Percentiles rank a stretch among this genome's conserved stretches.
Conservation (phyloP, 2,888 invertebrate species). For the Luperina testacea region DNA sequence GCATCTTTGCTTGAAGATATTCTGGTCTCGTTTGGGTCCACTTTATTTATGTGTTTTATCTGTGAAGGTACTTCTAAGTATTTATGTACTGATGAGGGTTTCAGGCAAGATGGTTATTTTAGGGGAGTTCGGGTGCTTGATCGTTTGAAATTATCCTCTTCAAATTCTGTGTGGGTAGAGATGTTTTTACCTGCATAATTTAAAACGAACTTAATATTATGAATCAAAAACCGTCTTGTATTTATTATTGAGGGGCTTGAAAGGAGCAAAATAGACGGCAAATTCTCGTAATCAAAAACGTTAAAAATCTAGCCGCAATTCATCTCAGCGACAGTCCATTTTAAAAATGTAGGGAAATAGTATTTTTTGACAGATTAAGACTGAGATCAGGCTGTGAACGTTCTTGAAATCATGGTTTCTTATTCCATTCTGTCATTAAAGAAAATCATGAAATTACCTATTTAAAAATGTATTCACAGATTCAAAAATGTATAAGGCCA, state of each 20-base stretch:
- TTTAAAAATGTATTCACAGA: neutral
- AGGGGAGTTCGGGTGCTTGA: slow-evolving; percentile 44
- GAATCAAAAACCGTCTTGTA: neutral
- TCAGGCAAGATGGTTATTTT: slow-evolving; percentile 20
- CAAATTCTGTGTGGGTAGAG: neutral
- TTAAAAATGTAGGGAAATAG: no score
- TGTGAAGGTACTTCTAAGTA: slow-evolving; percentile 38
- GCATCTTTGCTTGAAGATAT: slow-evolving; percentile 61
- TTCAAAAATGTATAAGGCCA: slow-evolving; percentile 20
- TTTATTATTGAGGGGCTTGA: neutral
- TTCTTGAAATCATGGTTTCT: neutral
- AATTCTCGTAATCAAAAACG: no score
- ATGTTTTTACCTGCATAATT: neutral
- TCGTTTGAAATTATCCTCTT: slow-evolving; percentile 27
- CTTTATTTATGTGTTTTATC: slow-evolving; percentile 54
- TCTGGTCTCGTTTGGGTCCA: slow-evolving; percentile 47
- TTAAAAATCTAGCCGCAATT: no score
- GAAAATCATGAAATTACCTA: neutral
- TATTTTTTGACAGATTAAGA: no score
- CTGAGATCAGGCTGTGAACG: no score
- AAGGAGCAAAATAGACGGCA: neutral
- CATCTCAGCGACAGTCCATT: no score
- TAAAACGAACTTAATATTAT: neutral
- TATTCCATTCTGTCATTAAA: no score
- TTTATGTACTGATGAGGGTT: slow-evolving; percentile 43